Evolutionary conservation across 2,113 vertebrate species (phyloP).

Genomic region (Sakesphorus luctuosus): DNA sequence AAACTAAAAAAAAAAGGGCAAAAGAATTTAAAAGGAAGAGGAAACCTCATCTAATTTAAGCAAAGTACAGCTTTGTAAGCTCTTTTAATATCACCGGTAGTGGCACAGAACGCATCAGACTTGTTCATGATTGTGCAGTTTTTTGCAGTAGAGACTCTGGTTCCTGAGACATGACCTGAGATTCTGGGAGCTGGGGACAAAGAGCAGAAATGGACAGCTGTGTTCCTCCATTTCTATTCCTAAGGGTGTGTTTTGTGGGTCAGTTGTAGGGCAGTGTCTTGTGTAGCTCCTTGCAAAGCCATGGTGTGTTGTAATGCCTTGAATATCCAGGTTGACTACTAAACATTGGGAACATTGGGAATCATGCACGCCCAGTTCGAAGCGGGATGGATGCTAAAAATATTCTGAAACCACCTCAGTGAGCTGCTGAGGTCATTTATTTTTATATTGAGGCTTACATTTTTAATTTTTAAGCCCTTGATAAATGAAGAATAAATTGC

Average conservation of each 20-base stretch:
- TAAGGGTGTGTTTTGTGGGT: neutral
- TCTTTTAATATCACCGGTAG: neutral
- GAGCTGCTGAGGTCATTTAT: constrained; percentile 1
- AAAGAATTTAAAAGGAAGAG: neutral
- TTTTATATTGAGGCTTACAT: constrained; percentile 10
- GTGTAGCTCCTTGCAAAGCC: neutral
- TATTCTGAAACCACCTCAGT: neutral
- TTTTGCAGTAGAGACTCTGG: neutral
- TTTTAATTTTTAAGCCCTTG: constrained; percentile 21
- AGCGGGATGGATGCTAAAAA: constrained; percentile 4
- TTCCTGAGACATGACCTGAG: neutral
- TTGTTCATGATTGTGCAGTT: neutral
- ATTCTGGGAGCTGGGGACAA: neutral
- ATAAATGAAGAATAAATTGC: constrained; percentile 13
- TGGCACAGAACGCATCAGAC: neutral
- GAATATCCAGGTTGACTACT: neutral
- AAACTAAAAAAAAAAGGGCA: neutral
- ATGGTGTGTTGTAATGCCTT: neutral
- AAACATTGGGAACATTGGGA: neutral
- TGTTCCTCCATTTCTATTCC: neutral
- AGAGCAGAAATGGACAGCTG: neutral
- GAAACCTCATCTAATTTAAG: neutral
- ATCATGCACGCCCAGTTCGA: rapidly evolving
- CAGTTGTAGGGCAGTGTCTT: neutral
- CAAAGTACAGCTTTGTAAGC: neutral